Base-by-base conservation (phyloP, 2,797 vertebrate species). In the Hyperoplus immaculatus region DNA sequence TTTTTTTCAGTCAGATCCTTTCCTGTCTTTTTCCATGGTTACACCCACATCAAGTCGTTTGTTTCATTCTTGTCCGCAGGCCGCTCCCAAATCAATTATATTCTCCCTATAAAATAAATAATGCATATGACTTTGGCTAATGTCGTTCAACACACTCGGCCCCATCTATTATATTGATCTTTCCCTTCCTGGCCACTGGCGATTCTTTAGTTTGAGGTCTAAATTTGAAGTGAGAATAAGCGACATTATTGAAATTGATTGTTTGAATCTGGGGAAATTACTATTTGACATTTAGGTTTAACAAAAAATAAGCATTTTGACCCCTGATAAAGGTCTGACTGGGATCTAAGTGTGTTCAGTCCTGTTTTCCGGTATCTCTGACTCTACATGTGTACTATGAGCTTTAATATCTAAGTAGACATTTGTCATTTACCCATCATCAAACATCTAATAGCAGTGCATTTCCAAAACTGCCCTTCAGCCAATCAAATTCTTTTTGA, bases 81-180 rank as follows among this genome's bases (percentile, higher is more conserved):
- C 18, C 39, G 58, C 36, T 56, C 42, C 39, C n/a, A 50, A 70
- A 80, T n/a, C 43, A 76, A 65, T 75, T 36, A 56, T 39, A 47
- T 63, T 47, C 47, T 70, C 72, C 39, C 42, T 58, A 12, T 71
- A 15, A 75, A 59, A 77, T 38, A 67, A 38, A 60, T 16, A 21
- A 64, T 53, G 1, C 10, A n/a, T 53, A 41, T 2, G 2, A 46
- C 41, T 63, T 60, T 72, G 63, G 75, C 47, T 63, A 81, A 69
- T 64, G 36, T 21, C 16, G 29, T 4, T 64, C 60, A 63, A 49
- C 16, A 53, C 65, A 29, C 29, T 57, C 43, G 55, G 57, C 8
- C 38, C 41, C 8, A 36, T 43, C 39, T 41, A 50, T 36, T 21
- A 59, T n/a, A 72, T 56, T 47, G 53, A 85, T 12, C 8, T 60